Evolutionary conservation across 2,888 invertebrate species (phyloP), one percentile per base, ranked within the genome.

Genomic region (Pharmacophagus antenor): DNA sequence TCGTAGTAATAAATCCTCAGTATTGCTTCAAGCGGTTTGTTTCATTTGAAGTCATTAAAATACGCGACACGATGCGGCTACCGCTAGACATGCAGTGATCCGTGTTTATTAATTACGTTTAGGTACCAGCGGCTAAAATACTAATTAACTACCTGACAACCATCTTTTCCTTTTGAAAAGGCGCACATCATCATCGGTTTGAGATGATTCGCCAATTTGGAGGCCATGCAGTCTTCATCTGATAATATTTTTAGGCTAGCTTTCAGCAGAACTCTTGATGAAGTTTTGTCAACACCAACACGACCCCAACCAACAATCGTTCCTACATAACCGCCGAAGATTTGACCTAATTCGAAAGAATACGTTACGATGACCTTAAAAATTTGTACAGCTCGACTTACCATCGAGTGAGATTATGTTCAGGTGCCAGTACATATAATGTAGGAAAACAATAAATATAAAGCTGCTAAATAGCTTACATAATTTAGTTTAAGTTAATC

Each of bases 101-200:
- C 10, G 5, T 27, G 61, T 68, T 10, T 18, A 59, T 69, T 67
- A 64, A 73, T 49, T 47, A 47, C 74, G 18, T 61, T 37, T 17
- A 54, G n/a, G n/a, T n/a, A n/a, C 52, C 23, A 31, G 25, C 42
- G 18, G 23, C 21, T 52, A 12, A 49, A 23, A 60, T 21, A 47
- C 20, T 56, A 27, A 54, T 51, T 22, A 49, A 27, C 51, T 70
- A 93, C 93, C 91, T 93, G 93, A 70, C 94, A 94, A 0, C 93
- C 92, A 70, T 94, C 94, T 55, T 89, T 92, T 63, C 92, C 81
- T 78, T 92, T 85, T 61, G 86, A 79, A 76, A 86, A 91, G 65
- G 94, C 94, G 74, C 95, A 95, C 89, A 93, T 82, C 91, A 92
- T 92, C 3, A 89, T 88, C 3, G 88, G 80, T 31, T 88, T 85